Evolutionary conservation across 2,113 vertebrate genomes (phyloP).

Genomic region (Proteles cristata): DNA sequence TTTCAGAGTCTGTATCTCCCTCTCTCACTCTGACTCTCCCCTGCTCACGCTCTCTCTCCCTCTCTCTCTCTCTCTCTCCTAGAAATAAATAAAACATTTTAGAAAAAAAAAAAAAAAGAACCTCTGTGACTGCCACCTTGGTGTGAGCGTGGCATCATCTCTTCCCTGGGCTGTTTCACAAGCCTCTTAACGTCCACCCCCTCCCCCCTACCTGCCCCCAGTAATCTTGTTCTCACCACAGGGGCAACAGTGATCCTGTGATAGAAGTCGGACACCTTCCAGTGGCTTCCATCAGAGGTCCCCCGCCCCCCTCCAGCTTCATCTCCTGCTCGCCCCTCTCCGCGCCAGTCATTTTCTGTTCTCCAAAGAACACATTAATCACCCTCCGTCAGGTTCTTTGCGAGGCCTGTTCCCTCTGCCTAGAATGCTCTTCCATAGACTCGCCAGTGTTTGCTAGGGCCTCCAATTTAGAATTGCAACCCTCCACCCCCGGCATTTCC

Average conservation of each 20-base stretch:
- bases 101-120: too few species aligned
- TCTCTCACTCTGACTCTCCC: too few species aligned
- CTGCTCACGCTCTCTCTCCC: too few species aligned
- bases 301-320: background rate
- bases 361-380: background rate
- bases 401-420: background rate
- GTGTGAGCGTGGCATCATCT: background rate
- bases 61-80: too few species aligned
- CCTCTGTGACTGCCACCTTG: background rate
- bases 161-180: background rate
- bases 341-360: background rate
- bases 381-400: background rate
- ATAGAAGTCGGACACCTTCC: background rate
- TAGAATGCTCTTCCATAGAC: background rate
- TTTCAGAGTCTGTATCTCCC: too few species aligned
- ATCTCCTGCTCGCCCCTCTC: background rate
- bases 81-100: too few species aligned
- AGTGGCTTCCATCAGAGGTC: background rate
- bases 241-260: background rate
- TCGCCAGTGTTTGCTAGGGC: background rate
- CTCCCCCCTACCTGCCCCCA: too few species aligned
- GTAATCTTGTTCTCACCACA: background rate
- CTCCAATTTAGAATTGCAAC: background rate
- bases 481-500: background rate
- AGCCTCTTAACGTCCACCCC: background rate